Percentiles rank a stretch among this genome's conserved stretches.
Conservation (phyloP, 2,888 invertebrate species). For the Eupithecia abbreviata region DNA sequence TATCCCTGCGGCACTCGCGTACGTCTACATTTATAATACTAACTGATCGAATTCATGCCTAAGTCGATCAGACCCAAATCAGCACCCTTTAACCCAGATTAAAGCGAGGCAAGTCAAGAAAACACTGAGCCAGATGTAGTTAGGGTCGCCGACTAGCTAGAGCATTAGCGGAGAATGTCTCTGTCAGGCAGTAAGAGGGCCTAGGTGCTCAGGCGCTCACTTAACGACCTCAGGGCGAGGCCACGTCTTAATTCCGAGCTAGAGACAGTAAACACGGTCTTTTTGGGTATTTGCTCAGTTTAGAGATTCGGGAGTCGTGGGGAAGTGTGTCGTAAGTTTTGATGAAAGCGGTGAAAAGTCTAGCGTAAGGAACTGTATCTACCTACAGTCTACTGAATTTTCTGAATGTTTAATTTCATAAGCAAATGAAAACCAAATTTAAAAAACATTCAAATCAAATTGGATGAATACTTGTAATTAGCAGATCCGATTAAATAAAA, state of each 20-base stretch:
- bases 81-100: slow-evolving; percentile 11
- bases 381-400: not conserved
- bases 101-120: slow-evolving; percentile 5
- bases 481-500: not conserved
- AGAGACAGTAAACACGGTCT: slow-evolving; percentile 25
- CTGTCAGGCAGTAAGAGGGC: slow-evolving; percentile 23
- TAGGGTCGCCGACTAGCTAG: not conserved
- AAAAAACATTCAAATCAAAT: not conserved
- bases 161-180: slow-evolving; percentile 16
- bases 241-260: slow-evolving; percentile 25
- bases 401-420: not conserved
- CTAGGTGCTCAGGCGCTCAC: slow-evolving; percentile 26
- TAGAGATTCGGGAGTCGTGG: slow-evolving; percentile 7
- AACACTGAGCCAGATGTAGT: not conserved
- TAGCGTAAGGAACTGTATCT: not conserved
- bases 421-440: not conserved
- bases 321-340: not conserved
- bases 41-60: not conserved
- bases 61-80: not conserved
- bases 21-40: not conserved
- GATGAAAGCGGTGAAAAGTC: not conserved
- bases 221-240: slow-evolving; percentile 26
- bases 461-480: not conserved
- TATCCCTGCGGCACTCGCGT: not conserved
- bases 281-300: slow-evolving; percentile 13